Evolutionary conservation across 2,113 vertebrate species (phyloP), one percentile per base, ranked within the genome.

Genomic region (Pimephales promelas): DNA sequence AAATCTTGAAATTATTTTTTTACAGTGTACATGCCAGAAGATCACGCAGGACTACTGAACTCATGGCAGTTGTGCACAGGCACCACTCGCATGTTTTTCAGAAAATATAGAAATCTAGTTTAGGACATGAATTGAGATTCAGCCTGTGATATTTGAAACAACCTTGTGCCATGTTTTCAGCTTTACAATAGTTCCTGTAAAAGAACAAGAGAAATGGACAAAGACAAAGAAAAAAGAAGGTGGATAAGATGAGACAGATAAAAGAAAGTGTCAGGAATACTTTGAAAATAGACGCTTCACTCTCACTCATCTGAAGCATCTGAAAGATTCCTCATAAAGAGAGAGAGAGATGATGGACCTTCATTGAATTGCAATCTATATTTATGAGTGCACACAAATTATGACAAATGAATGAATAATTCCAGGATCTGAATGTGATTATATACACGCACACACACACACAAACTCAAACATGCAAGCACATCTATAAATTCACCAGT

Each of bases 301-400:
- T 59, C 18, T 0, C 11, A 26, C 34, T 24, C n/a, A 7, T 40
- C 75, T 78, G 34, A 59, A 78, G n/a, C 36, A 31, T 59, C 75
- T 24, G 75, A 47, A 59, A 6, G 9, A 31, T 28, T 59, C 34
- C 16, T 8, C 40, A 61, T 47, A 26, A 20, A 61, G 36, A 73
- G n/a, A 20, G 49, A 59, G 66, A 59, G 49, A 52, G 16, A 52
- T 54, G 26, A 52, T 36, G 61, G 11, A 77, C 73, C 14, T 78
- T 78, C 52, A 84, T 79, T 70, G 34, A 26, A 59, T 22, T 11
- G 24, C 76, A 84, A 62, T 79, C 43, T 79, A 79, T 79, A 79
- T 64, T 79, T 49, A 79, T 79, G 43, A 79, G 56, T 43, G 34
- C 36, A 64, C 31, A 49, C 77, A 79, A 62, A 64, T 64, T 28